Evolutionary conservation across 2,113 vertebrate genomes (phyloP), one percentile per base, ranked within the genome.

Genomic region (Microtus pennsylvanicus): DNA sequence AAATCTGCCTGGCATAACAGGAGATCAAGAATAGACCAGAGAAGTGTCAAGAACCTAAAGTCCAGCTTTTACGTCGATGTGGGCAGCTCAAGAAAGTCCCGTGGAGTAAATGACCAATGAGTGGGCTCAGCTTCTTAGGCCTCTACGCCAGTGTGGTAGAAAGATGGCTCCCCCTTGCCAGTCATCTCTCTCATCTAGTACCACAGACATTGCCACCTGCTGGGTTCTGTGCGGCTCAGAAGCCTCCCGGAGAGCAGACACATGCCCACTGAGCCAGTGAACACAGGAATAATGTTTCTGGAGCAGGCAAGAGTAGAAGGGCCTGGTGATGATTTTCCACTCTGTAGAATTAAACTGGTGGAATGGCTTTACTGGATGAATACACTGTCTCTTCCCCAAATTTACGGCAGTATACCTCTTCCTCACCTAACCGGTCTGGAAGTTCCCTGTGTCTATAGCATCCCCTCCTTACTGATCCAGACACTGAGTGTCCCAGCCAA

Each of bases 121-220:
- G 35, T 3, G 4, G 69, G 50, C 35, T 78, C 38, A 14, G 35
- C 38, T 63, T 74, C 1, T 5, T 63, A 72, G 30, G 76, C 30
- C 63, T 91, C 75, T 63, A 5, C 1, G 16, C n/a, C 26, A 72
- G 1, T 35, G 28, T 12, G 78, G 7, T 4, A 47, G n/a, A 82
- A 38, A 58, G 3, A 76, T 69, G 38, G 17, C 11, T 0, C 0
- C 30, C 3, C 5, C 3, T 24, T 21, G 7, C 7, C 3, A 3
- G 7, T 42, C 65, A 61, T 6, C 47, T 28, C 2, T 7, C 3
- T 81, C 58, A 22, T 35, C 17, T 6, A 13, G 14, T 26, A n/a
- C 9, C 58, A 10, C 12, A 1, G n/a, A 35, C n/a, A 33, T 1
- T 35, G 22, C 45, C 9, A 75, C 69, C 72, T 58, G 0, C 42